These are phyloP conservation scores for Galeruca laticollis DNA, from an alignment of 2,888 invertebrate species.

Conservation along the genomic window DNA sequence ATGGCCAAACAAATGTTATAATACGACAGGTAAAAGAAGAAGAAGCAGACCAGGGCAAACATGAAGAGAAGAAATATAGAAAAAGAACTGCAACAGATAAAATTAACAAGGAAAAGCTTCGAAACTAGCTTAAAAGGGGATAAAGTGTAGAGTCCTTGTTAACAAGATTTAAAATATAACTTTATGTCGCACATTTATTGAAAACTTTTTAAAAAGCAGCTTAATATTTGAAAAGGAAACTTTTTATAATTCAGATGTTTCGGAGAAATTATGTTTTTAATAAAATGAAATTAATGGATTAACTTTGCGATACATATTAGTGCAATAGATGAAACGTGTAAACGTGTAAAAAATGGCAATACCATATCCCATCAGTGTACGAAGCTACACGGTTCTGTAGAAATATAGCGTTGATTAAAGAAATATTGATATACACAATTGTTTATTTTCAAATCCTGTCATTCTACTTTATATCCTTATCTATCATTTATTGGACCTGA, in stretches of 20 bases:
- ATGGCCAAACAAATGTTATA: no score
- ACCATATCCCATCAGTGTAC: slow-evolving; percentile 66
- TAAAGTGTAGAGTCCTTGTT: no score
- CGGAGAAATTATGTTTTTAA: slow-evolving; percentile 6
- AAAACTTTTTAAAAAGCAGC: slow-evolving; percentile 29
- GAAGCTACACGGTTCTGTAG: slow-evolving; percentile 65
- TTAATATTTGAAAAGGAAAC: slow-evolving; percentile 14
- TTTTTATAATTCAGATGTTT: not conserved
- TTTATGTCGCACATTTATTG: slow-evolving; percentile 7
- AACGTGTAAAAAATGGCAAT: slow-evolving; percentile 63
- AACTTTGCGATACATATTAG: slow-evolving; percentile 55
- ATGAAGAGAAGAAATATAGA: no score
- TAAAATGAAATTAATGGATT: slow-evolving; percentile 20
- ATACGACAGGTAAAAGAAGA: no score
- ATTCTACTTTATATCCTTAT: not conserved
- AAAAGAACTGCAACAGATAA: no score
- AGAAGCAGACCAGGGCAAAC: no score
- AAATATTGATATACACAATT: slow-evolving; percentile 62
- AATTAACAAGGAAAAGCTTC: no score
- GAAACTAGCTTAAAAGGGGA: no score
- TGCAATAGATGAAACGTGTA: slow-evolving; percentile 67
- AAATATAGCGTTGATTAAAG: slow-evolving; percentile 67
- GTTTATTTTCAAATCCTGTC: slow-evolving; percentile 4
- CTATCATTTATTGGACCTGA: not conserved
- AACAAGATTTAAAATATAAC: not conserved